phyloP scores from a whole-genome alignment of 2,113 vertebrate species.

The Marmota monax region DNA sequence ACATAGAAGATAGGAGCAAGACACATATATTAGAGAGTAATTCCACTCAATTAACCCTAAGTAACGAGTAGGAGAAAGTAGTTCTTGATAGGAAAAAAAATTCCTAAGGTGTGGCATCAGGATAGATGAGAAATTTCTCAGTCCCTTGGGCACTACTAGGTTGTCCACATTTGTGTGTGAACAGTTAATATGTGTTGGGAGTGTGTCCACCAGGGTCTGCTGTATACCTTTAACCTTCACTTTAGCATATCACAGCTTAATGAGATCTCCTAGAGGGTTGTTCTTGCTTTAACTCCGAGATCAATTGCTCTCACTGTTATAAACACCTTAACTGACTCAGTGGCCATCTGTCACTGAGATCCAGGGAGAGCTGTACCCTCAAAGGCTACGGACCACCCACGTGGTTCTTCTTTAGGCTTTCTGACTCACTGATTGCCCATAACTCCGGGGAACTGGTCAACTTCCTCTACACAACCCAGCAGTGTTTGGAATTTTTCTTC shows the following conservation, averaged over 20 bases:
- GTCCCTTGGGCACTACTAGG: not conserved
- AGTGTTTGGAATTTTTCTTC: not conserved
- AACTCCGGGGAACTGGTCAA: not conserved
- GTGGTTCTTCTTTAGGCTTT: not conserved
- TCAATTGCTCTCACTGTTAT: not conserved
- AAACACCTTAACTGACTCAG: not conserved
- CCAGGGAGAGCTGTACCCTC: not conserved
- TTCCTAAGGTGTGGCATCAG: not conserved
- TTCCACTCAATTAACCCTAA: not conserved
- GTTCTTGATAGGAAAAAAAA: not conserved
- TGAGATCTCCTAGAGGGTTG: not conserved
- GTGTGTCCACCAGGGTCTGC: not conserved
- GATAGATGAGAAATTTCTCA: not conserved
- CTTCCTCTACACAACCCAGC: not conserved
- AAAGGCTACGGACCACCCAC: not conserved
- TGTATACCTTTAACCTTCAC: not conserved
- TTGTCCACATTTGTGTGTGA: not conserved
- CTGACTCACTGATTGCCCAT: not conserved
- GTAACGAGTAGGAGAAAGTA: not conserved
- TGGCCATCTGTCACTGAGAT: not conserved
- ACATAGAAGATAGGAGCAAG: not conserved
- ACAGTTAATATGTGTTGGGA: not conserved
- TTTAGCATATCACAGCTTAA: not conserved
- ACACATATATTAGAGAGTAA: not conserved
- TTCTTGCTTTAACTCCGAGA: not conserved